Evolutionary conservation across 2,113 vertebrate species (phyloP), one percentile per base, ranked within the genome.

Genomic region (Sitta europaea): DNA sequence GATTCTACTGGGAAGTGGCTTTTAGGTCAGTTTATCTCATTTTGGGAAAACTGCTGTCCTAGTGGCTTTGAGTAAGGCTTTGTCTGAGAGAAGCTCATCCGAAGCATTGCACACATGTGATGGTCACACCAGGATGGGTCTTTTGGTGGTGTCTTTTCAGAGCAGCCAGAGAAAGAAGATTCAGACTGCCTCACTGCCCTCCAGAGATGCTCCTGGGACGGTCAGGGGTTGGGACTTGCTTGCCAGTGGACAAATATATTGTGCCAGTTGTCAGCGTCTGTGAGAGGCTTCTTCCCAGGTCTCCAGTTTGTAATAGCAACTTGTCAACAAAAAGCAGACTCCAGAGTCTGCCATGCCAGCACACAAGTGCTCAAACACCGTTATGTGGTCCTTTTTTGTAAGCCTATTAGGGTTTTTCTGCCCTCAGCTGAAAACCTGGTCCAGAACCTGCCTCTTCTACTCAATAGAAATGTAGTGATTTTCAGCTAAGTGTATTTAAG

Each of bases 401-500:
- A 87, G 73, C 17, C 27, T 68, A 0, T 22, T n/a, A 10, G 25
- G 5, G 0, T 0, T 13, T 61, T 66, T 71, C 59, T 72, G 10
- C 20, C 16, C 42, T 85, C n/a, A 73, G 5, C 54, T 33, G n/a
- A 65, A 96, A 90, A 48, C 7, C 31, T 45, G 14, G 9, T 40
- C 40, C 59, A 86, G 63, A 91, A 58, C 25, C 31, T 20, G 24
- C 76, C 72, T 87, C 18, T 13, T 68, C n/a, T 29, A 20, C 50
- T 50, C 6, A 2, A 33, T 57, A 57, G 63, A 87, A 93, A 71
- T 33, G 13, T 51, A 58, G n/a, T 3, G 5, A 55, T 87, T 94
- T 94, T 88, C 72, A 87, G 35, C 55, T 62, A 42, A 86, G 31
- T 70, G 47, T 84, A 48, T 91, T 87, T 84, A 92, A 90, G 73